Evolutionary conservation across 2,113 vertebrate genomes (phyloP).

Genomic region (Sclerurus mexicanus): DNA sequence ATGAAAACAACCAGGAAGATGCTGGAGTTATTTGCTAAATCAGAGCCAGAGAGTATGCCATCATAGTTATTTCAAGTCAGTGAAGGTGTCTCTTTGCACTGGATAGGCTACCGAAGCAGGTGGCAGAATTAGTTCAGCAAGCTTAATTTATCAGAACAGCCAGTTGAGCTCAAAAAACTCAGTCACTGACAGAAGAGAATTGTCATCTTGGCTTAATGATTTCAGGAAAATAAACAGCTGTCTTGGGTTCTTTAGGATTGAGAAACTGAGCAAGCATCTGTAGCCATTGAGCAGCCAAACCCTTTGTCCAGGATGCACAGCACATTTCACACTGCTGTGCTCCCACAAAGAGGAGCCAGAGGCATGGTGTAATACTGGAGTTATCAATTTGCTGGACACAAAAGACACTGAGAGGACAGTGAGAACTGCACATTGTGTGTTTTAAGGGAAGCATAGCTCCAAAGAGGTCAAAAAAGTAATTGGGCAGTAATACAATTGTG

Average conservation of each 20-base stretch:
- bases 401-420: background rate
- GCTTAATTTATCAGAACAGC: background rate
- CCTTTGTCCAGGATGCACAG: background rate
- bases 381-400: slow-evolving; percentile 21
- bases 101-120: background rate
- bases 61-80: background rate
- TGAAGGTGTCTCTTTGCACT: background rate
- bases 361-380: background rate
- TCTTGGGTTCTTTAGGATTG: background rate
- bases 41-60: background rate
- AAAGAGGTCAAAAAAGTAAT: slow-evolving; percentile 69
- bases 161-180: background rate
- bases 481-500: slow-evolving; percentile 54
- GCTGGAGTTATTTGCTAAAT: background rate
- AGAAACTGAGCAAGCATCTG: background rate
- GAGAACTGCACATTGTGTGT: slow-evolving; percentile 22
- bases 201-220: background rate
- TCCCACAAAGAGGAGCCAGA: background rate
- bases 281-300: background rate
- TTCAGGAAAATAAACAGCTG: background rate
- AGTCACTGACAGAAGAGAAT: background rate
- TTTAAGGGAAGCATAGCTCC: slow-evolving; percentile 27
- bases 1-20: background rate
- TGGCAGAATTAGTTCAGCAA: background rate
- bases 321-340: background rate